Evolutionary conservation across 2,888 invertebrate species (phyloP), one percentile per base, ranked within the genome.

Genomic region (Agriotes lineatus): DNA sequence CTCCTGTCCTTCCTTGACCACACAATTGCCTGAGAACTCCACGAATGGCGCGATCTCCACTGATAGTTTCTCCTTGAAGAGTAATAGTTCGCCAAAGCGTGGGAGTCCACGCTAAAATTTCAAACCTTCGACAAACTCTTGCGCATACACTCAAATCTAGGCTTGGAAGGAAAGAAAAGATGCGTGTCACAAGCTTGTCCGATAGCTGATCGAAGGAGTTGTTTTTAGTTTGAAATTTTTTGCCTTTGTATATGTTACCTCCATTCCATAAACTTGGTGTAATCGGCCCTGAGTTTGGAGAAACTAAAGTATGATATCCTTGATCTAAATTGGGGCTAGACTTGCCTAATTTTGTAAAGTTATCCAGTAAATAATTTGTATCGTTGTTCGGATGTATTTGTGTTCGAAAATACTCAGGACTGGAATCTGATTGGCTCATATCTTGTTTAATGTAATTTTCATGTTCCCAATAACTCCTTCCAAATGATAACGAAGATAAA

Each of bases 271-370:
- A 77, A 65, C 81, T 81, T 1, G 84, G 82, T 30, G 83, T 83
- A 9, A 83, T 78, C 7, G 83, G 82, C n/a, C 84, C 84, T 2
- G 87, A 87, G 75, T 88, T 87, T 45, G 88, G 87, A 16, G 89
- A 87, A 0, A 92, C 91, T 65, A 94, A 84, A 5, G 94, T 94
- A 77, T 93, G 93, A 85, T 94, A 94, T 1, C 94, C 94, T 82
- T 94, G 93, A 83, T 94, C 94, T 39, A 93, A 85, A 78, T 90
- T 91, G 42, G 93, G 90, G 78, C 89, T 89, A 72, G 87, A 86
- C 74, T 88, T 85, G 12, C 85, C 85, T 65, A 84, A 76, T 73
- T 83, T 84, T 18, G 80, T 78, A 72, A 84, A 85, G 74, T 82
- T 85, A 71, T 85, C 85, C 42, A 84, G 76, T 50, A 85, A 73